Base-by-base conservation (phyloP, 2,888 invertebrate genomes). In the Brachyopa scutellaris region DNA sequence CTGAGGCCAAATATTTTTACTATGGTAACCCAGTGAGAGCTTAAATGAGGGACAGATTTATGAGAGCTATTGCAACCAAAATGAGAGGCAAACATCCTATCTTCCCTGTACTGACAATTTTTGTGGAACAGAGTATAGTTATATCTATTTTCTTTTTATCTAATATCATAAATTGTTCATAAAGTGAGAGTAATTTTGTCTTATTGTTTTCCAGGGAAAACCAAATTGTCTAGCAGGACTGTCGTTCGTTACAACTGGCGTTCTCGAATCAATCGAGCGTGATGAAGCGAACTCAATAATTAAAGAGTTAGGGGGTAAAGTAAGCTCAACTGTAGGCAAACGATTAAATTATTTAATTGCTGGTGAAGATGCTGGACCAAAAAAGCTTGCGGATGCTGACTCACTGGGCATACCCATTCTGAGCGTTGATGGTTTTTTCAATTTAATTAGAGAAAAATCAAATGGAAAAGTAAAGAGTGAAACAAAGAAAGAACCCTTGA, bases 311-410 rank as follows among this genome's bases (percentile, higher is more conserved):
- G 97, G 97, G 0, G 98, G 97, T 0, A 93, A 93, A 87, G 92
- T 95, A 1, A 95, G 95, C 77, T 92, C 92, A 38, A 91, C 92
- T 42, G 92, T 98, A 15, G 96, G 97, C 74, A 94, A 93, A 87
- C 95, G 95, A 91, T 95, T 94, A 84, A 94, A 94, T 85, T 97
- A 96, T 89, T 88, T 98, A 1, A 91, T 98, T 17, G 93, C 95
- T 1, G 98, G 98, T 0, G 95, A 96, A 57, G 96, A 97, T 59
- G 92, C 97, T 0, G 98, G 98, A 0, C 95, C 95, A 5, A 92
- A 95, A 2, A 98, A 98, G 92, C 88, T 96, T 42, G 93, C 93
- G 0, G 97, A 97, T 90, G 95, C 95, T 0, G 91, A 93, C 86
- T 93, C 92, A 84, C 91, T 95, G 19, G 93, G 93, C 11, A 94